phyloP scores from a whole-genome alignment of 2,797 vertebrate species.

The Cyclopterus lumpus region DNA sequence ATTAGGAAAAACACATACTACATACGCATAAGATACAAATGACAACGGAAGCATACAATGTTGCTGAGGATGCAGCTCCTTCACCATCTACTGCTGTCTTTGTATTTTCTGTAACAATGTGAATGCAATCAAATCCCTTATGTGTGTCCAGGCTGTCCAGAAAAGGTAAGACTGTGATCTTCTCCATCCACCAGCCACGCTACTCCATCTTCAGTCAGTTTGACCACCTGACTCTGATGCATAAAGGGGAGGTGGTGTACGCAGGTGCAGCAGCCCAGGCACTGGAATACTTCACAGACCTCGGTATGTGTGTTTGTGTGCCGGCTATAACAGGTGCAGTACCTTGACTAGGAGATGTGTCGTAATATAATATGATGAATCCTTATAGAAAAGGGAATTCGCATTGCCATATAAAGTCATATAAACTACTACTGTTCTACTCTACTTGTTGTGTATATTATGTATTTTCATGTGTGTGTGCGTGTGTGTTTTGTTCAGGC shows the following conservation, averaged over 20 bases:
- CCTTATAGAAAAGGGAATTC: neutral
- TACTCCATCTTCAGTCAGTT: conserved; percentile 86
- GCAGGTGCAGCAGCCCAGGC: conserved; percentile 68
- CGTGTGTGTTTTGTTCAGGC: conserved; percentile 66
- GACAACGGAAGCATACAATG: neutral
- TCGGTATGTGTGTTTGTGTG: conserved; percentile 67
- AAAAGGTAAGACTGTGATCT: conserved; percentile 83
- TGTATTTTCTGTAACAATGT: conserved; percentile 1
- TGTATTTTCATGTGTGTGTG: neutral
- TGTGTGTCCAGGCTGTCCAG: conserved; percentile 77
- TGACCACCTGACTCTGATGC: conserved; percentile 84
- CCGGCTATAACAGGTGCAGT: neutral
- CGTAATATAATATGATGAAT: neutral
- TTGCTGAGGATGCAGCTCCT: neutral
- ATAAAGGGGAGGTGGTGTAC: conserved; percentile 83
- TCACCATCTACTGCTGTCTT: neutral
- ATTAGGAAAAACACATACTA: neutral
- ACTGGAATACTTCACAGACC: conserved; percentile 79
- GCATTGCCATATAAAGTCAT: neutral
- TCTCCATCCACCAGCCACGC: conserved; percentile 88
- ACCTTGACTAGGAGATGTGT: neutral
- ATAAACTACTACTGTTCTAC: neutral
- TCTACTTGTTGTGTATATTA: neutral
- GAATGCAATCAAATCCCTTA: neutral
- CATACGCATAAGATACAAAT: conserved; percentile 1